phyloP scores from a whole-genome alignment of 2,888 invertebrate species.

The Neelides folsomi region DNA sequence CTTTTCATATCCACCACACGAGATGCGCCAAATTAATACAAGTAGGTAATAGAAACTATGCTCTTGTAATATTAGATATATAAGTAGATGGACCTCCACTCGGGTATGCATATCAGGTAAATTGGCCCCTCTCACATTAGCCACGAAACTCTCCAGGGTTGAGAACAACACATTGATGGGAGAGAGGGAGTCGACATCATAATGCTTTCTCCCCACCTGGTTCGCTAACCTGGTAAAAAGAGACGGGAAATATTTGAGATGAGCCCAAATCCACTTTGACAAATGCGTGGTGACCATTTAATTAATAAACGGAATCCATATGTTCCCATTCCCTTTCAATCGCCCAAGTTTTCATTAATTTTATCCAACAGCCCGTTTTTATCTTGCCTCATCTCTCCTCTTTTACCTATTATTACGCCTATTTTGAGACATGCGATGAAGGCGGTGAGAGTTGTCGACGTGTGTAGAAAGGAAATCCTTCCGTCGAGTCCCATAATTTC shows the following conservation, averaged over 20 bases:
- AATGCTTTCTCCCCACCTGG: background rate
- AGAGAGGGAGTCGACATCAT: too few species aligned
- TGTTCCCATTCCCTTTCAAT: slow-evolving; percentile 6
- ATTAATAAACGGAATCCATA: slow-evolving; percentile 15
- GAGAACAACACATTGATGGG: too few species aligned
- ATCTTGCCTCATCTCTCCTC: background rate
- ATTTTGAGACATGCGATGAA: background rate
- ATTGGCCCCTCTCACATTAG: too few species aligned
- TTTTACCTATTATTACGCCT: background rate
- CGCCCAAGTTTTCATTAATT: background rate
- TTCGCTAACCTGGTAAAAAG: slow-evolving; percentile 3
- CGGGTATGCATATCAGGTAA: too few species aligned
- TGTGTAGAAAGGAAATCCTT: background rate
- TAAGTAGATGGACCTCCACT: background rate
- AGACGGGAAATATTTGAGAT: too few species aligned
- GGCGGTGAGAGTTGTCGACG: background rate
- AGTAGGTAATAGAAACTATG: background rate
- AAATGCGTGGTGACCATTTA: slow-evolving; percentile 13
- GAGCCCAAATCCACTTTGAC: background rate
- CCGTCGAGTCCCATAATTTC: too few species aligned
- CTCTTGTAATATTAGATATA: background rate
- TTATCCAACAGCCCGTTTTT: background rate
- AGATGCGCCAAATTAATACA: background rate
- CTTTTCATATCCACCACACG: background rate
- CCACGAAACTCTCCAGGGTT: too few species aligned